A percentile compares a stretch with the other conserved stretches of the same genome.
These are phyloP conservation scores for Mimumesa dahlbomi DNA, from an alignment of 2,888 invertebrate species.

Conservation along the genomic window DNA sequence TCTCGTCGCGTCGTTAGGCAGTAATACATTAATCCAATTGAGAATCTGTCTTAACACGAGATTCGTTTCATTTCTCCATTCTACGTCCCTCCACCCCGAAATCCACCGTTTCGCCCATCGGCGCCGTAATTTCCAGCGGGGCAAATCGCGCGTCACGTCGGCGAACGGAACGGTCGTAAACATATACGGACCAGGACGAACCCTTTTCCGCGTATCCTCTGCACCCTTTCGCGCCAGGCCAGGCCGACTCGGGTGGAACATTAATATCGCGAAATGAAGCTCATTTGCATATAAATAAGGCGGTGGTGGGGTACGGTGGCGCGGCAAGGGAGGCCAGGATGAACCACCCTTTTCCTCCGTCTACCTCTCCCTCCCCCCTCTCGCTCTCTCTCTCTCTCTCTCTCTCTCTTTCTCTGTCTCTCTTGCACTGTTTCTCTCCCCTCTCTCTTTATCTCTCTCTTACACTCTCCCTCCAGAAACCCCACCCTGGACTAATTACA, in stretches of 20 bases:
- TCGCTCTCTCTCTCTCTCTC: slow-evolving; percentile 21
- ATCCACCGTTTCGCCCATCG: slow-evolving; percentile 15
- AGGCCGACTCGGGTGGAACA: slow-evolving; percentile 82
- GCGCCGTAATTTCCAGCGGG: slow-evolving; percentile 46
- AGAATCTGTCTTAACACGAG: too few relatives aligned
- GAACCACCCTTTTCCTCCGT: slow-evolving; percentile 68
- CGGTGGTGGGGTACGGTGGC: slow-evolving; percentile 75
- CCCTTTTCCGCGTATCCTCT: slow-evolving; percentile 76
- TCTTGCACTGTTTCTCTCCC: slow-evolving; percentile 23
- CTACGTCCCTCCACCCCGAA: background rate
- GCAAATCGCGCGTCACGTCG: slow-evolving; percentile 50
- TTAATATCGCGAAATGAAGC: slow-evolving; percentile 94
- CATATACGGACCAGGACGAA: slow-evolving; percentile 73
- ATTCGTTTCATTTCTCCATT: background rate
- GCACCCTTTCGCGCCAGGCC: slow-evolving; percentile 64
- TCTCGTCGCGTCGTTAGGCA: too few relatives aligned
- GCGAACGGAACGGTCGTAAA: slow-evolving; percentile 72
- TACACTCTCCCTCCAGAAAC: slow-evolving; percentile 64
- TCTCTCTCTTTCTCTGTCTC: slow-evolving; percentile 27
- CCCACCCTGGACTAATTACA: slow-evolving; percentile 79
- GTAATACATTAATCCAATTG: too few relatives aligned
- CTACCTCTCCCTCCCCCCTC: slow-evolving; percentile 30
- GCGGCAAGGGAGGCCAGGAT: slow-evolving; percentile 70
- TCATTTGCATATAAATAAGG: slow-evolving; percentile 95
- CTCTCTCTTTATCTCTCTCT: slow-evolving; percentile 15